phyloP scores from a whole-genome alignment of 37 sponge, comb jelly and placozoan genomes.

The Petrosia ficiformis region DNA sequence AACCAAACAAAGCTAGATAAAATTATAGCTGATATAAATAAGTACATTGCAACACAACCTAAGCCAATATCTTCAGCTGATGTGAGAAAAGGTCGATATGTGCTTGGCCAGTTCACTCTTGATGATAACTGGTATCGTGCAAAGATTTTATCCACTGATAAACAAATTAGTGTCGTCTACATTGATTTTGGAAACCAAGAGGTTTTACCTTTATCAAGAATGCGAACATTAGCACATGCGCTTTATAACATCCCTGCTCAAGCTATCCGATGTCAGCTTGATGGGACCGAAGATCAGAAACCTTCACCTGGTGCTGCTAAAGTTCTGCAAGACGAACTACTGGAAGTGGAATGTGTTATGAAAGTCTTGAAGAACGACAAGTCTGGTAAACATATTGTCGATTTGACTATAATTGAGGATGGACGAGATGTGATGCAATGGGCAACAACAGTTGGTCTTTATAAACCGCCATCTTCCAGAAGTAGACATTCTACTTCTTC shows the following conservation, averaged over 20 bases:
- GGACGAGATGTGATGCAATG: too few relatives aligned
- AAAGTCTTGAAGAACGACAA: neutral
- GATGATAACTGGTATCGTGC: conserved; percentile 42
- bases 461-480: neutral
- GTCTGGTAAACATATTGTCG: neutral
- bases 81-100: conserved; percentile 18
- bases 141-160: neutral
- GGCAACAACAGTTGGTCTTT: too few relatives aligned
- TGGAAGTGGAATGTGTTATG: conserved; percentile 10
- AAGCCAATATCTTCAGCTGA: too few relatives aligned
- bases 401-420: too few relatives aligned
- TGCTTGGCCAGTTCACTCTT: conserved; percentile 41
- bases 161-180: neutral
- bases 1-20: too few relatives aligned
- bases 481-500: too few relatives aligned
- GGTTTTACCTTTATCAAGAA: neutral
- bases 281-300: neutral
- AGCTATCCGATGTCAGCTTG: conserved; percentile 15
- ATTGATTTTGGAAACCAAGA: conserved; percentile 57
- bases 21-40: too few relatives aligned
- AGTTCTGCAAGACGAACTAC: neutral
- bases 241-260: neutral
- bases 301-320: conserved; percentile 12
- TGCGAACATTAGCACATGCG: neutral
- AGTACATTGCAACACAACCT: too few relatives aligned